Evolutionary conservation across 1,140 invertebrate species (phyloP), one percentile per base, ranked within the genome.

Genomic region (Drosophila guanche): DNA sequence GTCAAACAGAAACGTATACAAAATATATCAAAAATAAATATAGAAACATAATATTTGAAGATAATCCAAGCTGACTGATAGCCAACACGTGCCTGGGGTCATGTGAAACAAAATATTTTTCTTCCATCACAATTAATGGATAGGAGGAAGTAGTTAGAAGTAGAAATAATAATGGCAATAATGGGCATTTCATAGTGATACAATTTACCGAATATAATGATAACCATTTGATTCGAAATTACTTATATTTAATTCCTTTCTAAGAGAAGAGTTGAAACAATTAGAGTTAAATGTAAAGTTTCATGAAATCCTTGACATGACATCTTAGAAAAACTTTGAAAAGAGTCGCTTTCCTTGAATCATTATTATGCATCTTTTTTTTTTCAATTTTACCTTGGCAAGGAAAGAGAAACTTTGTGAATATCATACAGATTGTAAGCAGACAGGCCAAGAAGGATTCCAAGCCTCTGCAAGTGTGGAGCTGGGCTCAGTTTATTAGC

Each of bases 401-500:
- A 58, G 42, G 41, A 66, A 60, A 46, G 37, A 27, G 45, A 76
- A 77, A 79, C 65, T 79, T 79, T 80, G 71, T 40, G 59, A 70
- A 71, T 66, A 71, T 55, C 40, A 67, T 56, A 47, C 61, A 51
- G 61, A 48, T 40, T 37, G 48, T 20, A 53, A 54, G 23, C 50
- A 61, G 22, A 33, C 16, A 25, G 16, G 20, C 23, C 57, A n/a
- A 43, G 8, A 43, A 14, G 25, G 20, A 12, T 4, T 27, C 6
- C 10, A 5, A 14, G 37, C 43, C 10, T 14, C 29, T 33, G 8
- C 8, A 10, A 10, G 46, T 14, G 29, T 7, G 14, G 6, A 14
- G 48, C 25, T 23, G 46, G 53, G 20, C 33, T 27, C 62, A 70
- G 62, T 85, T 85, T 85, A 81, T 85, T 88, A 85, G 83, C 79